Evolutionary conservation across 1,140 invertebrate species (phyloP).

Genomic region (Branchinecta lindahli): DNA sequence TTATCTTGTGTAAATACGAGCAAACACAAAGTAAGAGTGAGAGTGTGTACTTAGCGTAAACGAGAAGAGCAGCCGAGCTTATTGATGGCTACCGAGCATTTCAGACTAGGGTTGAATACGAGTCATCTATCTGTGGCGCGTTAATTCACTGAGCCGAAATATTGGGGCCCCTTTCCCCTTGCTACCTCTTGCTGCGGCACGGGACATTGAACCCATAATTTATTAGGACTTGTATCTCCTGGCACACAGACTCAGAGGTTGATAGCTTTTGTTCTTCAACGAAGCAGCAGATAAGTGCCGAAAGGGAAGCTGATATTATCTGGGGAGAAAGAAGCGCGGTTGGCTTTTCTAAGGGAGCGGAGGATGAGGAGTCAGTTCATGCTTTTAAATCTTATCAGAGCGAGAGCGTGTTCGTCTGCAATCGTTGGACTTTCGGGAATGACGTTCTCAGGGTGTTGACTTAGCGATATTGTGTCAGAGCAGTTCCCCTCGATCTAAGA

Average conservation of each 20-base stretch:
- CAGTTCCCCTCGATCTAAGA: too few species aligned
- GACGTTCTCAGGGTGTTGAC: too few species aligned
- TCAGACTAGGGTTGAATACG: too few species aligned
- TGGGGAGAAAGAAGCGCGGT: background rate
- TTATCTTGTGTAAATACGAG: conserved; percentile 3
- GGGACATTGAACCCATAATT: conserved; percentile 1
- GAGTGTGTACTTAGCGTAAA: background rate
- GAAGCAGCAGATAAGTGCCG: conserved; percentile 7
- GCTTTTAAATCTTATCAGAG: too few species aligned
- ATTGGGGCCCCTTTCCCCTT: background rate
- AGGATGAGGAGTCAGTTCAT: too few species aligned
- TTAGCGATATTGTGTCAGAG: too few species aligned
- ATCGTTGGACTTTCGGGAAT: too few species aligned
- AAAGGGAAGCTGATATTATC: conserved; percentile 9
- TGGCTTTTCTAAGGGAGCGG: too few species aligned
- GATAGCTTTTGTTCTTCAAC: conserved; percentile 6
- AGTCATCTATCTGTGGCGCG: background rate
- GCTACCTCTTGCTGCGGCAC: background rate
- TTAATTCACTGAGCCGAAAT: background rate
- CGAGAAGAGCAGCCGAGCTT: background rate
- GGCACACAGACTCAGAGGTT: background rate
- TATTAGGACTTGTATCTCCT: background rate
- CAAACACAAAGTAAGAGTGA: background rate
- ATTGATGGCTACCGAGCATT: too few species aligned
- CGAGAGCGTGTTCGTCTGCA: too few species aligned